phyloP scores from a whole-genome alignment of 1,140 invertebrate species.

The Carposina sasakii region DNA sequence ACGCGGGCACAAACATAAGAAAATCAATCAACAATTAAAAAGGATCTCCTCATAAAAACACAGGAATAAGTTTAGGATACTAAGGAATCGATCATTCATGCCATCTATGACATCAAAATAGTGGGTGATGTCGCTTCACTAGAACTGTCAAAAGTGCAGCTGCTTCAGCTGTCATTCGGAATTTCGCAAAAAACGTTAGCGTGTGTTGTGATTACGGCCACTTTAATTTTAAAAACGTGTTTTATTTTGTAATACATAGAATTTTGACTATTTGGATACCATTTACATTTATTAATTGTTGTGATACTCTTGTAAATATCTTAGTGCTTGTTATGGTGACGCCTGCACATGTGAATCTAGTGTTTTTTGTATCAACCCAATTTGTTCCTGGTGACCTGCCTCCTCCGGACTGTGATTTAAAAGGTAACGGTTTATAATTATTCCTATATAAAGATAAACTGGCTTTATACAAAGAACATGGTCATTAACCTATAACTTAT shows the following conservation, averaged over 20 bases:
- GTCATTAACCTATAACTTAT: too few species aligned
- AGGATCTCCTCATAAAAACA: too few species aligned
- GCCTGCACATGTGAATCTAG: constrained; percentile 38
- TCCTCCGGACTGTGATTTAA: constrained; percentile 55
- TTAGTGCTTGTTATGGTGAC: constrained; percentile 38
- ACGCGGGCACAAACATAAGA: too few species aligned
- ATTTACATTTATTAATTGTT: constrained; percentile 32
- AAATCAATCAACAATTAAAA: too few species aligned
- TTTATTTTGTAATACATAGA: constrained; percentile 49
- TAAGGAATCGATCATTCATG: too few species aligned
- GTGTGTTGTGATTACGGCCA: too few species aligned
- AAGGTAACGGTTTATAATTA: constrained; percentile 60
- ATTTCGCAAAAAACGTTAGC: constrained; percentile 43
- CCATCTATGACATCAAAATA: too few species aligned
- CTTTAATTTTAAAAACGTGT: too few species aligned
- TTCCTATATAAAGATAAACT: too few species aligned
- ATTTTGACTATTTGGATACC: constrained; percentile 45
- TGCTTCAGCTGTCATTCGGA: constrained; percentile 23
- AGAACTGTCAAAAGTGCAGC: constrained; percentile 8
- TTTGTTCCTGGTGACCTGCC: constrained; percentile 62
- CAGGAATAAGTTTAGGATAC: too few species aligned
- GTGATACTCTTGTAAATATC: too few species aligned
- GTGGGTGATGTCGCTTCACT: neutral
- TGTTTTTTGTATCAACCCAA: constrained; percentile 47
- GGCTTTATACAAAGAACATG: too few species aligned